phyloP scores from a whole-genome alignment of 1,140 invertebrate species.

The Drosophila pandora region DNA sequence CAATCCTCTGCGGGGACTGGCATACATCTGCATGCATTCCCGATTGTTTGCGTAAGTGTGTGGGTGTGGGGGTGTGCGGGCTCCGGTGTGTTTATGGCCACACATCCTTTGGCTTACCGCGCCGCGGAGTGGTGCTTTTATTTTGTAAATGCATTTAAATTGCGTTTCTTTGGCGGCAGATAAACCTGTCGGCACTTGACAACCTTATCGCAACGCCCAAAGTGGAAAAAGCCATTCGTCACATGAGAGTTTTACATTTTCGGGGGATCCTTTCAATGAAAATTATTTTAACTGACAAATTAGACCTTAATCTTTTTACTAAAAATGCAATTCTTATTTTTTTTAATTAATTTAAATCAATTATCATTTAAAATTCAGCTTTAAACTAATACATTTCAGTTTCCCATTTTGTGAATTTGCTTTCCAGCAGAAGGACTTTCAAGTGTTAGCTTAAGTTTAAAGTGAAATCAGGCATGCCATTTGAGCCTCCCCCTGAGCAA shows the following conservation, averaged over 20 bases:
- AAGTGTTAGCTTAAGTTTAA: slow-evolving; percentile 36
- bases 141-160: slow-evolving; percentile 54
- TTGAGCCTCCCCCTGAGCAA: slow-evolving; percentile 5
- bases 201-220: slow-evolving; percentile 26
- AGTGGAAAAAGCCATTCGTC: slow-evolving; percentile 8
- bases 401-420: slow-evolving; percentile 10
- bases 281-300: no score
- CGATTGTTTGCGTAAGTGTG: slow-evolving; percentile 20
- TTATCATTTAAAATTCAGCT: neutral
- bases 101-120: slow-evolving; percentile 25
- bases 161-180: slow-evolving; percentile 55
- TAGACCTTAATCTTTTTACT: no score
- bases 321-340: no score
- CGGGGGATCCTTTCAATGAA: neutral
- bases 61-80: slow-evolving; percentile 20
- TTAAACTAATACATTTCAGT: slow-evolving; percentile 5
- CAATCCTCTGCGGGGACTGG: slow-evolving; percentile 30
- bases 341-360: neutral
- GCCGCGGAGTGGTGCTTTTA: slow-evolving; percentile 3
- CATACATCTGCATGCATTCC: slow-evolving; percentile 1
- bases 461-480: slow-evolving; percentile 39
- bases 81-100: slow-evolving; percentile 16
- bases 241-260: neutral
- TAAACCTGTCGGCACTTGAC: slow-evolving; percentile 67
- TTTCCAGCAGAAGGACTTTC: slow-evolving; percentile 24